phyloP scores from a whole-genome alignment of 2,888 invertebrate species.

The Gymnosoma rotundatum region DNA sequence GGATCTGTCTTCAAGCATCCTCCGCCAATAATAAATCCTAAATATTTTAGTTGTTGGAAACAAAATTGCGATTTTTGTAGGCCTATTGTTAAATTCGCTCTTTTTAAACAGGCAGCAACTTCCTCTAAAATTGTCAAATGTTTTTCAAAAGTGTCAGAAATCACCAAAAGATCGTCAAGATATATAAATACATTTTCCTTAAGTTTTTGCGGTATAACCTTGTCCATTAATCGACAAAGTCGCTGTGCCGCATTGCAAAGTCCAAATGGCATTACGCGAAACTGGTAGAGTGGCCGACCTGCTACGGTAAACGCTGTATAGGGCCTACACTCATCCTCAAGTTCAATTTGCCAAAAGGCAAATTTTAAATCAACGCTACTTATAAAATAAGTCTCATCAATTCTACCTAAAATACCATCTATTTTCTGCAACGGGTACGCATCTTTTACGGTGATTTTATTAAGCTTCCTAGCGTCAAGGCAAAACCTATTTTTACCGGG shows the following conservation, averaged over 20 bases:
- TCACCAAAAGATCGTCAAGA: slow-evolving; percentile 63
- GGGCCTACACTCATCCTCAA: too few species aligned
- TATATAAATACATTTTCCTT: slow-evolving; percentile 47
- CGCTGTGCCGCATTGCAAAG: too few species aligned
- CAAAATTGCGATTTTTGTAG: slow-evolving; percentile 59
- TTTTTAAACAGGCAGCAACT: slow-evolving; percentile 6
- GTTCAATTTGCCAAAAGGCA: too few species aligned
- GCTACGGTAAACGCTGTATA: too few species aligned
- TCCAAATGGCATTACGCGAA: too few species aligned
- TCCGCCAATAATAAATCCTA: slow-evolving; percentile 51
- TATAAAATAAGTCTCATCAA: background rate
- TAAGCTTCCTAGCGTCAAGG: too few species aligned
- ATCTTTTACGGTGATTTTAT: too few species aligned
- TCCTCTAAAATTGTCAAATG: background rate
- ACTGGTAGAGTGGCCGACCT: too few species aligned
- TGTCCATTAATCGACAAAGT: slow-evolving; percentile 71
- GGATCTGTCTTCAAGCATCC: slow-evolving; percentile 36
- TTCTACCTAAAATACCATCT: slow-evolving; percentile 5
- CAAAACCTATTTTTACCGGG: too few species aligned
- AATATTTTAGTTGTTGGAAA: slow-evolving; percentile 50
- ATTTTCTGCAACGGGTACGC: slow-evolving; percentile 33
- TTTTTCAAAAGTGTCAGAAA: slow-evolving; percentile 40
- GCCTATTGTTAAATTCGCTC: slow-evolving; percentile 47
- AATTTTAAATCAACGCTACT: too few species aligned
- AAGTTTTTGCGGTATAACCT: slow-evolving; percentile 63